Conservation (phyloP, 1,140 invertebrate genomes). For the Bilobella aurantiaca region DNA sequence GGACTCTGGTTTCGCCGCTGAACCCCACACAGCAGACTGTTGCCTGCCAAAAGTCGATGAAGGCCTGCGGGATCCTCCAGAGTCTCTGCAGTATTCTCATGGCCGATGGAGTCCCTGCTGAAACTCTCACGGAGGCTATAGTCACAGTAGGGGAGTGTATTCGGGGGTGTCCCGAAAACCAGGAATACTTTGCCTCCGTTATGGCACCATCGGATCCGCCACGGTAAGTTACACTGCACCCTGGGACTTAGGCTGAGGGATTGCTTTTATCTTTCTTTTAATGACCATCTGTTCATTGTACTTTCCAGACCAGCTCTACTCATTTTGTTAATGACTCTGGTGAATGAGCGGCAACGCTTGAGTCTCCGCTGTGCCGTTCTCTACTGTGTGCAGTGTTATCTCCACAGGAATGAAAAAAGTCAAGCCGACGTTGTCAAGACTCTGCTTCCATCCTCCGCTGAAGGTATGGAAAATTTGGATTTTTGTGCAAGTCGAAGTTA, state of each 20-base stretch:
- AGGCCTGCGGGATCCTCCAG: conserved; percentile 66
- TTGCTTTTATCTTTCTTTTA: too few relatives aligned
- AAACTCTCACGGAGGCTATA: conserved; percentile 92
- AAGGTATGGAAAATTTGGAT: conserved; percentile 49
- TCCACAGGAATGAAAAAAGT: conserved; percentile 84
- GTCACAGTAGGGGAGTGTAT: conserved; percentile 91
- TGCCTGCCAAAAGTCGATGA: conserved; percentile 80
- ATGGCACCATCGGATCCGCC: conserved; percentile 85
- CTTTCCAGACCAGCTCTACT: conserved; percentile 83
- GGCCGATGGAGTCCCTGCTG: conserved; percentile 89
- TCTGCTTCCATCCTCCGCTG: conserved; percentile 69
- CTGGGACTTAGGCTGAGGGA: too few relatives aligned
- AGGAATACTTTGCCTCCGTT: conserved; percentile 83
- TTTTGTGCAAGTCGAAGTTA: too few relatives aligned
- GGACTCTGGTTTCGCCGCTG: conserved; percentile 78
- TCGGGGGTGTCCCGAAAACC: conserved; percentile 77
- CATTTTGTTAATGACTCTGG: conserved; percentile 94
- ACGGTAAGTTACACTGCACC: too few relatives aligned
- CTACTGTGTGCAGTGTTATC: conserved; percentile 93
- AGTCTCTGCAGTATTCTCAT: conserved; percentile 82
- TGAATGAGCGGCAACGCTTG: conserved; percentile 95
- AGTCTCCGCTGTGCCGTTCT: conserved; percentile 82
- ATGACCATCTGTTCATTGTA: too few relatives aligned
- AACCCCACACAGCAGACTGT: conserved; percentile 66
- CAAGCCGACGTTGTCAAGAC: conserved; percentile 83